phyloP scores from a whole-genome alignment of 1,140 invertebrate genomes.

The Ips nitidus region DNA sequence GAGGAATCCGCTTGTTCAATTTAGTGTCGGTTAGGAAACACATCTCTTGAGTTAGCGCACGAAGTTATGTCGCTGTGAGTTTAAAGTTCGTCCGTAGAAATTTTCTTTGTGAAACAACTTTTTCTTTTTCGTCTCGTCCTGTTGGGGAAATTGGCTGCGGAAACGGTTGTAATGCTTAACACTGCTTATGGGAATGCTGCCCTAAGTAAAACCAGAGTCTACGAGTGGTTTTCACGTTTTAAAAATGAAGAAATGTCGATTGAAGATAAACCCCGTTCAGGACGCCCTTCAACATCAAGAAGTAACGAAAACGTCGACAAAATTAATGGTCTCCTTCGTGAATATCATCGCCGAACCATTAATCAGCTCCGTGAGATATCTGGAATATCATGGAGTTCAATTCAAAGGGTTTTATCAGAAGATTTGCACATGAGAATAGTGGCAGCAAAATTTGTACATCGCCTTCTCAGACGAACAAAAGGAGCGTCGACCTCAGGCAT shows the following conservation, averaged over 20 bases:
- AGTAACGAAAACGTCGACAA: background rate
- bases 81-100: background rate
- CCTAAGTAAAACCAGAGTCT: background rate
- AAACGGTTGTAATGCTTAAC: constrained; percentile 6
- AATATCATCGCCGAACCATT: constrained; percentile 28
- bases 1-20: too few species aligned
- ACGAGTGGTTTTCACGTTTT: background rate
- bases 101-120: background rate
- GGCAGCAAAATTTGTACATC: constrained; percentile 24
- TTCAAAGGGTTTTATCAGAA: constrained; percentile 30
- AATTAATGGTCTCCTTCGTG: constrained; percentile 7
- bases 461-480: constrained; percentile 17
- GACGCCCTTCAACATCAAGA: constrained; percentile 1
- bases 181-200: background rate
- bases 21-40: too few species aligned
- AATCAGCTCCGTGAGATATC: constrained; percentile 9
- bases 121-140: background rate
- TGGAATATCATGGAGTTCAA: constrained; percentile 26
- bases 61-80: background rate
- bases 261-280: constrained; percentile 2
- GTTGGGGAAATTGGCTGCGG: background rate
- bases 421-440: constrained; percentile 23
- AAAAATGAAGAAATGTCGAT: constrained; percentile 9
- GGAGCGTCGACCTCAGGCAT: constrained; percentile 4
- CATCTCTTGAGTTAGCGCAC: background rate